Conservation (phyloP, 2,888 invertebrate species). For the Boloria selene region DNA sequence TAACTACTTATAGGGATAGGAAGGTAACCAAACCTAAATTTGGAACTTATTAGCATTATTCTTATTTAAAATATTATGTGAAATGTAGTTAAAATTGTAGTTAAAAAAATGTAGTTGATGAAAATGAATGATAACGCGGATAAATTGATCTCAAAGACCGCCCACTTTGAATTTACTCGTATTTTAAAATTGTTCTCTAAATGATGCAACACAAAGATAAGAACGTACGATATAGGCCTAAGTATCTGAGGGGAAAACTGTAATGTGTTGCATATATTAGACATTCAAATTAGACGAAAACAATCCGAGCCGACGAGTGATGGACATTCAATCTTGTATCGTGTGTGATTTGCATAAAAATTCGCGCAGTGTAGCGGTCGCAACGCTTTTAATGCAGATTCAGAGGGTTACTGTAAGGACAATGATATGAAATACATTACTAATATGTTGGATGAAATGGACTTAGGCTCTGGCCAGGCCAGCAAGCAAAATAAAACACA, state of each 20-base stretch:
- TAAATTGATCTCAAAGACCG: conserved; percentile 28
- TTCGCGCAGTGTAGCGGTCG: conserved; percentile 55
- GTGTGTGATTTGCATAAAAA: conserved; percentile 75
- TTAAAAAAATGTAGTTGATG: conserved; percentile 15
- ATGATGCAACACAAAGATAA: conserved; percentile 30
- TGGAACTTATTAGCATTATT: neutral
- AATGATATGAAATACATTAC: conserved; percentile 46
- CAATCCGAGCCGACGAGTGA: conserved; percentile 63
- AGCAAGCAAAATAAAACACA: conserved; percentile 4
- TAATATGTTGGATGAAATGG: conserved; percentile 27
- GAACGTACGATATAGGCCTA: conserved; percentile 14
- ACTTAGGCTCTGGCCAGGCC: conserved; percentile 7
- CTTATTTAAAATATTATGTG: neutral
- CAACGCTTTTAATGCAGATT: conserved; percentile 74
- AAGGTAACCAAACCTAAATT: neutral
- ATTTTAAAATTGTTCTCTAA: conserved; percentile 37
- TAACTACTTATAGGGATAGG: neutral
- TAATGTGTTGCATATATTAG: conserved; percentile 58
- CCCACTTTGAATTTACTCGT: conserved; percentile 31
- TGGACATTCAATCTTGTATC: conserved; percentile 74
- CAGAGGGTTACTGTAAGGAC: conserved; percentile 58
- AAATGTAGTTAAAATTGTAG: neutral
- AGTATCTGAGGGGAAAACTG: conserved; percentile 31
- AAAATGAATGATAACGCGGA: conserved; percentile 24
- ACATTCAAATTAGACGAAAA: conserved; percentile 76